phyloP scores from a whole-genome alignment of 2,113 vertebrate species.

The Oreochromis niloticus region DNA sequence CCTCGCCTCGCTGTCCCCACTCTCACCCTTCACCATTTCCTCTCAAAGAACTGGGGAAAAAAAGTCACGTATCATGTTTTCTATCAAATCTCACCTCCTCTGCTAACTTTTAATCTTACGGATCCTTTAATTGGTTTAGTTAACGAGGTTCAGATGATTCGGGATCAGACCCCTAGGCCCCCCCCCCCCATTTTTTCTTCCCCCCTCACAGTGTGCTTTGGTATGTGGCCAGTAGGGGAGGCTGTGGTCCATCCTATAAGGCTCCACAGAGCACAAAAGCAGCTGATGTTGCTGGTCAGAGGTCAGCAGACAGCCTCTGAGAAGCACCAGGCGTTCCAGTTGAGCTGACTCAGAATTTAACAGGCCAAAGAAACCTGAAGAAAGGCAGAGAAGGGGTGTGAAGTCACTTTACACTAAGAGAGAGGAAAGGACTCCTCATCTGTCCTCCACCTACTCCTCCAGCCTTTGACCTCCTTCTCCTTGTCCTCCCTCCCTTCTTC shows the following conservation, averaged over 20 bases:
- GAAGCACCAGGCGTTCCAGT: slow-evolving; percentile 1
- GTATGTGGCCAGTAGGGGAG: slow-evolving; percentile 59
- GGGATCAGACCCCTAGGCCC: background rate
- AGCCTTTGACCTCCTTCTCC: slow-evolving; percentile 32
- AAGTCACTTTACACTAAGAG: slow-evolving; percentile 5
- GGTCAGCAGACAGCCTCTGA: slow-evolving; percentile 32
- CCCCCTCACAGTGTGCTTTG: slow-evolving; percentile 9
- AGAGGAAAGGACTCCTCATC: slow-evolving; percentile 32
- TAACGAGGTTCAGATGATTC: slow-evolving; percentile 24
- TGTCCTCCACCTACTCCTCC: slow-evolving; percentile 21
- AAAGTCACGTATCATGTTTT: background rate
- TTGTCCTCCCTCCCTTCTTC: background rate
- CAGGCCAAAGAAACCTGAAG: background rate
- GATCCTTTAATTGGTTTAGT: slow-evolving; percentile 44
- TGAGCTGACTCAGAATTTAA: slow-evolving; percentile 5
- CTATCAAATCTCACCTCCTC: slow-evolving; percentile 34
- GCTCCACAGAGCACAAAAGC: background rate
- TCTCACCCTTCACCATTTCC: slow-evolving; percentile 33
- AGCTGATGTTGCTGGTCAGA: slow-evolving; percentile 43
- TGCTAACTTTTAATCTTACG: slow-evolving; percentile 10
- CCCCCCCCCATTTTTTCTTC: background rate
- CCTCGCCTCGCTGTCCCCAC: slow-evolving; percentile 27
- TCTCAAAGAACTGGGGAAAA: background rate
- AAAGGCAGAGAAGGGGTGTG: background rate
- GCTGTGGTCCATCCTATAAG: slow-evolving; percentile 49